Percentiles rank a stretch among this genome's conserved stretches.
Conservation (phyloP, 2,113 vertebrate species). For the Gnathonemus longibarbis region DNA sequence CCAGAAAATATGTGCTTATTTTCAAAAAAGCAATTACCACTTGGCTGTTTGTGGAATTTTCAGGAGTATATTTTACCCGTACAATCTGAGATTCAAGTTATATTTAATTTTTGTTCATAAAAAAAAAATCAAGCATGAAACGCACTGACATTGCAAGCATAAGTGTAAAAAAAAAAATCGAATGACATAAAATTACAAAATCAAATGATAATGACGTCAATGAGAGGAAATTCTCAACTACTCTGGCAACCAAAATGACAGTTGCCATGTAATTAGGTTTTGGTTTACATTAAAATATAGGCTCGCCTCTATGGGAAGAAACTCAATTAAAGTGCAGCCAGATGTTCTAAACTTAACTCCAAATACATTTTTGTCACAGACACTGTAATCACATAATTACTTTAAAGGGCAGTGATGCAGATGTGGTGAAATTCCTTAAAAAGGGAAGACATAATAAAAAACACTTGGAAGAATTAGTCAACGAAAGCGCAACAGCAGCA, state of each 20-base stretch:
- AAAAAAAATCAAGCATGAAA: constrained; percentile 24
- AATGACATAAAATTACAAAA: constrained; percentile 34
- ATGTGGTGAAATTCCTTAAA: constrained; percentile 25
- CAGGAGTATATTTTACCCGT: constrained; percentile 3
- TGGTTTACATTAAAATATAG: constrained; percentile 53
- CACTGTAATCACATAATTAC: constrained; percentile 59
- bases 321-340: constrained; percentile 54
- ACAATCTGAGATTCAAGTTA: constrained; percentile 21
- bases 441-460: not conserved
- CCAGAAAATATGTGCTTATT: not conserved
- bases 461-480: not conserved
- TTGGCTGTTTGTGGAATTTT: not conserved
- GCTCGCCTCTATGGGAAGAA: constrained; percentile 55
- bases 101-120: constrained; percentile 28
- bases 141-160: constrained; percentile 15
- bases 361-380: constrained; percentile 47
- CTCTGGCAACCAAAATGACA: constrained; percentile 54
- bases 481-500: not conserved
- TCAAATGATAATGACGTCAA: constrained; percentile 58
- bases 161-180: constrained; percentile 33
- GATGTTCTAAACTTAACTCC: constrained; percentile 62
- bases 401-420: constrained; percentile 51
- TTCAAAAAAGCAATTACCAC: not conserved
- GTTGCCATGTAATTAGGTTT: constrained; percentile 60
- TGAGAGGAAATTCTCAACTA: constrained; percentile 58